phyloP scores from a whole-genome alignment of 1,140 invertebrate species.

The Parapsyche elsis region DNA sequence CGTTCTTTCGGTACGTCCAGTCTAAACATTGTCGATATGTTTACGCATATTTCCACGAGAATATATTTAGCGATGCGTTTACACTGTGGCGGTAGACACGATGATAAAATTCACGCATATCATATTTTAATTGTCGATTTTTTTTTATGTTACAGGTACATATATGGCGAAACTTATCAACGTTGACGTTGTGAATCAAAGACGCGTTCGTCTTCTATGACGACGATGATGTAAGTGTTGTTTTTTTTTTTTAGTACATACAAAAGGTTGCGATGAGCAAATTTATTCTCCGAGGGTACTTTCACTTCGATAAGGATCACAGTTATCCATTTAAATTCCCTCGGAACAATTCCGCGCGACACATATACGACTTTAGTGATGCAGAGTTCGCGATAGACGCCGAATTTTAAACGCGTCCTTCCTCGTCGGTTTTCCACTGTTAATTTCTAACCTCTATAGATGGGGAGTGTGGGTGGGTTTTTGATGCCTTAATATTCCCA shows the following conservation, averaged over 20 bases:
- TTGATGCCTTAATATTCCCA: constrained; percentile 3
- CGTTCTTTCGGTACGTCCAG: not conserved
- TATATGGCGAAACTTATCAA: not conserved
- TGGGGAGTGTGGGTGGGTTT: not conserved
- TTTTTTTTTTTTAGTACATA: not conserved
- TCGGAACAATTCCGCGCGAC: too few relatives aligned
- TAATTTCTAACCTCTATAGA: not conserved
- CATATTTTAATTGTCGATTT: not conserved
- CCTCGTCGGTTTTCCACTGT: not conserved
- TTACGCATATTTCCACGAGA: not conserved
- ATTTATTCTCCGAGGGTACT: not conserved
- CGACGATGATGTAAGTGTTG: constrained; percentile 14
- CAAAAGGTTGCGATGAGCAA: not conserved
- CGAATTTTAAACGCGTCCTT: constrained; percentile 15
- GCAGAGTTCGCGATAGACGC: not conserved
- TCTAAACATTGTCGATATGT: not conserved
- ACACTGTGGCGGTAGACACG: not conserved
- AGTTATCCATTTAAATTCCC: too few relatives aligned
- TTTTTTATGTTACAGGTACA: constrained; percentile 22
- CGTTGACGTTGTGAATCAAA: not conserved
- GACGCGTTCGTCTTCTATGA: not conserved
- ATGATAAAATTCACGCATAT: not conserved
- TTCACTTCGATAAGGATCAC: too few relatives aligned
- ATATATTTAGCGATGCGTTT: not conserved
- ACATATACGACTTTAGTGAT: not conserved